Conservation (phyloP, 2,888 invertebrate species). For the Druceiella hillmani region DNA sequence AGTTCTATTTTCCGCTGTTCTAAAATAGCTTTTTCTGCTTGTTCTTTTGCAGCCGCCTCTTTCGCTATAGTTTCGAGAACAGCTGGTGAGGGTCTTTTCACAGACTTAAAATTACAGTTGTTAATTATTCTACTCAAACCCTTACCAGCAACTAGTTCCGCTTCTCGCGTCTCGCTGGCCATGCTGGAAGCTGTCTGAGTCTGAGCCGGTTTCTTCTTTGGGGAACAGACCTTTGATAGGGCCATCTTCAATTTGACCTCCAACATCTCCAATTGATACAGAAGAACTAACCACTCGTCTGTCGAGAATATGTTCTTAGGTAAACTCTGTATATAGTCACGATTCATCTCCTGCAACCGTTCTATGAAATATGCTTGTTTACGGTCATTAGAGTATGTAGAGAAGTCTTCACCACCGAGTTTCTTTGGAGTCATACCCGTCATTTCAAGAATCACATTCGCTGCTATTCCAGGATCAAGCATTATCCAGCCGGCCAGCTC, state of each 20-base stretch:
- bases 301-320: constrained; percentile 36
- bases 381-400: constrained; percentile 30
- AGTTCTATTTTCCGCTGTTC: no score
- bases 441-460: constrained; percentile 37
- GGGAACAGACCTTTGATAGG: constrained; percentile 29
- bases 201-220: constrained; percentile 15
- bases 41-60: background rate
- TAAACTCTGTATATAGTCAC: constrained; percentile 36
- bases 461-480: constrained; percentile 35
- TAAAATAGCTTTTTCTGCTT: no score
- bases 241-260: constrained; percentile 36
- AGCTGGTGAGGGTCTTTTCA: constrained; percentile 27
- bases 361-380: constrained; percentile 38
- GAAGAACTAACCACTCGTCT: constrained; percentile 42
- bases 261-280: constrained; percentile 38
- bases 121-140: constrained; percentile 42
- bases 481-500: constrained; percentile 37
- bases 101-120: constrained; percentile 31
- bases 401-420: constrained; percentile 31
- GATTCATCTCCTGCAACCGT: constrained; percentile 35
- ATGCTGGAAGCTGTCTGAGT: constrained; percentile 23
- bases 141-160: constrained; percentile 43
- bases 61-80: background rate
- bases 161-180: constrained; percentile 34
- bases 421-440: constrained; percentile 34